phyloP scores from a whole-genome alignment of 2,113 vertebrate genomes.

The Poecilia latipinna region DNA sequence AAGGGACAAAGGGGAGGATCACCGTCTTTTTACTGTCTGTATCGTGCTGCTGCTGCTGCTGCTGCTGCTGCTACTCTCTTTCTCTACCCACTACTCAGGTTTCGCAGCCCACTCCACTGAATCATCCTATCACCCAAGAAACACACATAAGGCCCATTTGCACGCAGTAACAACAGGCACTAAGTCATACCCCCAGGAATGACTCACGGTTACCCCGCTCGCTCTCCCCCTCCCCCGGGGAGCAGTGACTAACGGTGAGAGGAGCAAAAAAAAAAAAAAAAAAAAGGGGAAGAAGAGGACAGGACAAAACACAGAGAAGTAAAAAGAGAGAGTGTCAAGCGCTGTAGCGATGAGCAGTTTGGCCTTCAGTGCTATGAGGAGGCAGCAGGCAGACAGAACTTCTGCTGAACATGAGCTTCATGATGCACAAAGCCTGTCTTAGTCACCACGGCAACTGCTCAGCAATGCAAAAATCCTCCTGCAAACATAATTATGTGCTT shows the following conservation, averaged over 20 bases:
- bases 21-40: constrained; percentile 35
- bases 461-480: constrained; percentile 22
- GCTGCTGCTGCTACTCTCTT: constrained; percentile 45
- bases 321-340: constrained; percentile 25
- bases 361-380: constrained; percentile 70
- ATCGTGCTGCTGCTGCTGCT: constrained; percentile 44
- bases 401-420: constrained; percentile 59
- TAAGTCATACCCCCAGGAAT: constrained; percentile 53
- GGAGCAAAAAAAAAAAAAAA: constrained; percentile 49
- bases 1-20: constrained; percentile 40
- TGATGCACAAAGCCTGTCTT: constrained; percentile 55
- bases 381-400: constrained; percentile 58
- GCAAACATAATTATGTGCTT: constrained; percentile 22
- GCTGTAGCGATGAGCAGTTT: constrained; percentile 68
- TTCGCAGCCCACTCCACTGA: constrained; percentile 76
- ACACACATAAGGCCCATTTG: constrained; percentile 3
- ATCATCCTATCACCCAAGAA: constrained; percentile 60
- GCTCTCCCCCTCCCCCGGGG: constrained; percentile 57
- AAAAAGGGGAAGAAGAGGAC: constrained; percentile 44
- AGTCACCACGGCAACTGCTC: constrained; percentile 74
- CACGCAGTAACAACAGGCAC: constrained; percentile 13
- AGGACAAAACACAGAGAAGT: constrained; percentile 40
- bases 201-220: constrained; percentile 70
- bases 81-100: constrained; percentile 69
- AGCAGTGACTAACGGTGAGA: constrained; percentile 73